phyloP scores from a whole-genome alignment of 2,113 vertebrate genomes.

The Gymnarchus niloticus region DNA sequence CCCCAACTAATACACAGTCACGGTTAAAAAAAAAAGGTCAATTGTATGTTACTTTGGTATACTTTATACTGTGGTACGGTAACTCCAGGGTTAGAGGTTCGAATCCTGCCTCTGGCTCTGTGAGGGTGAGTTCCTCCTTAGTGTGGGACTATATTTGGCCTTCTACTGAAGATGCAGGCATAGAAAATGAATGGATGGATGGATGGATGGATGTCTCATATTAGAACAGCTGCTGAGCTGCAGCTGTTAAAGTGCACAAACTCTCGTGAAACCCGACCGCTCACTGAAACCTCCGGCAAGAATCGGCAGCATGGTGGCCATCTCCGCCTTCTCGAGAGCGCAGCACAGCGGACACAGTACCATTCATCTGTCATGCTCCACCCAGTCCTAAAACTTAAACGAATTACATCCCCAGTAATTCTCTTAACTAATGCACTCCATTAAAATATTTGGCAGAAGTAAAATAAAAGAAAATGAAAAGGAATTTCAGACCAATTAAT shows the following conservation, averaged over 20 bases:
- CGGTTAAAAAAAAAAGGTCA: background rate
- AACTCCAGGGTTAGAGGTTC: background rate
- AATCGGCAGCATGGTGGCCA: background rate
- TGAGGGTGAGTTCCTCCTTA: background rate
- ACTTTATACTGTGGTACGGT: too few species aligned
- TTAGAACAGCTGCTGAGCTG: background rate
- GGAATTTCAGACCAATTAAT: conserved; percentile 60
- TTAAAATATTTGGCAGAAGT: conserved; percentile 54
- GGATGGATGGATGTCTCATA: background rate
- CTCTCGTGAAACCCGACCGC: background rate
- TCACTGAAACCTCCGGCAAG: conserved; percentile 14
- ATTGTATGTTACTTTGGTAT: too few species aligned
- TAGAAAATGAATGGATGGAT: background rate
- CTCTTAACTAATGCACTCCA: conserved; percentile 44
- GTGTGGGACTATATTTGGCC: background rate
- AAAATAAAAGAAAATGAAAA: conserved; percentile 39
- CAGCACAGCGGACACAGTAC: conserved; percentile 40
- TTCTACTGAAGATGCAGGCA: background rate
- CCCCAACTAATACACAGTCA: too few species aligned
- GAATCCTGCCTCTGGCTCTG: background rate
- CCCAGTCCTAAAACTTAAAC: conserved; percentile 41
- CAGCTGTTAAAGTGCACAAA: background rate
- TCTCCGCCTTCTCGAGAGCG: conserved; percentile 3
- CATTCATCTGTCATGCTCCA: conserved; percentile 50
- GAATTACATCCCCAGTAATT: conserved; percentile 50